Conservation (phyloP, 1,140 invertebrate species). For the Lasioglossum baleicum region DNA sequence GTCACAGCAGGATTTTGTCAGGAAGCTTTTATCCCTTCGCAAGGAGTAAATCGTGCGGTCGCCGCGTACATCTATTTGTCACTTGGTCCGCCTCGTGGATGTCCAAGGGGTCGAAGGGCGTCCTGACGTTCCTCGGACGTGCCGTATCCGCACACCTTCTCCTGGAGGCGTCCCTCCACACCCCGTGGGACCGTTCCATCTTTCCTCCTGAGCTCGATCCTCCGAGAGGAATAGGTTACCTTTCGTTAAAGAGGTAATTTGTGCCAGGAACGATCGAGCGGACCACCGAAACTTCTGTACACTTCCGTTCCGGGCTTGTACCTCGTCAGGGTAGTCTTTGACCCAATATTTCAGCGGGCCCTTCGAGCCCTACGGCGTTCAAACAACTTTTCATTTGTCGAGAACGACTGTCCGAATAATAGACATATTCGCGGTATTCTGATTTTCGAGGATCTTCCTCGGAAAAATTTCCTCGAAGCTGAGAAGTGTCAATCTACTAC, state of each 20-base stretch:
- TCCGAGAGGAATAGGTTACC: conserved; percentile 58
- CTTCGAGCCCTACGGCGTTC: too few relatives aligned
- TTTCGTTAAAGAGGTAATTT: conserved; percentile 74
- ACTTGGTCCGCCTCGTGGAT: conserved; percentile 54
- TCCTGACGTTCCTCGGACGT: conserved; percentile 43
- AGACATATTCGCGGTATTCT: too few relatives aligned
- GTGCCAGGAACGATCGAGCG: conserved; percentile 61
- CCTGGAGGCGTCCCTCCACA: conserved; percentile 36
- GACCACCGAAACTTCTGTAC: conserved; percentile 49
- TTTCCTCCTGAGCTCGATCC: conserved; percentile 59
- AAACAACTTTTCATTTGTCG: too few relatives aligned
- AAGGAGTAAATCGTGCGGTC: conserved; percentile 60
- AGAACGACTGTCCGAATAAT: too few relatives aligned
- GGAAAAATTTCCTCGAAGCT: too few relatives aligned
- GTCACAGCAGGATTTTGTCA: conserved; percentile 62
- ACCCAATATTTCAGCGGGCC: background rate
- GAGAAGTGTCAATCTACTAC: too few relatives aligned
- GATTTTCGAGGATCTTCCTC: too few relatives aligned
- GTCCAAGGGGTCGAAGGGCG: conserved; percentile 37
- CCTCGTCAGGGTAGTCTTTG: background rate
- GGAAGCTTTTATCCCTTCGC: conserved; percentile 63
- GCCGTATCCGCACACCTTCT: conserved; percentile 49
- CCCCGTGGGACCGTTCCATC: conserved; percentile 70
- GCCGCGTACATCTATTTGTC: conserved; percentile 69
- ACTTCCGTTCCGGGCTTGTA: conserved; percentile 4